Percentiles rank a stretch among this genome's conserved stretches.
Conservation (phyloP, 2,888 invertebrate species). For the Ornithoptera alexandrae region DNA sequence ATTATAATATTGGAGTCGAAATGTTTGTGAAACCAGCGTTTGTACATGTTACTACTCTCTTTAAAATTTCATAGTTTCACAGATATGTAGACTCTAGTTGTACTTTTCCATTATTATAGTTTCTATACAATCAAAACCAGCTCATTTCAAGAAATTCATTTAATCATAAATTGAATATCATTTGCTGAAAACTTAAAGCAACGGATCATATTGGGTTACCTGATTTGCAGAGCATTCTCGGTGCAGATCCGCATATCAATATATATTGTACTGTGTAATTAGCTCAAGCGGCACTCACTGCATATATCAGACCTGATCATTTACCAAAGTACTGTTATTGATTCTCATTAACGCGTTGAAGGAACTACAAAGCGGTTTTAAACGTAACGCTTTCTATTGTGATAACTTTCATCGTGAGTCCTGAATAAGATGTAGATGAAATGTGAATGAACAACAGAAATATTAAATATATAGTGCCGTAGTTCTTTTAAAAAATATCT, state of each 20-base stretch:
- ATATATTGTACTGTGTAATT: slow-evolving; percentile 34
- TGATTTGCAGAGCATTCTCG: slow-evolving; percentile 20
- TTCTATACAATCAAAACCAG: too few species aligned
- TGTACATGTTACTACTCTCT: too few species aligned
- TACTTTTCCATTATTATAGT: too few species aligned
- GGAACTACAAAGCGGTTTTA: slow-evolving; percentile 33
- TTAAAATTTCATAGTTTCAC: too few species aligned
- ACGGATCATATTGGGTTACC: slow-evolving; percentile 14
- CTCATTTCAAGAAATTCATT: not conserved
- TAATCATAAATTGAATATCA: not conserved
- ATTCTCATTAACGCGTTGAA: slow-evolving; percentile 34
- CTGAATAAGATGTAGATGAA: slow-evolving; percentile 7
- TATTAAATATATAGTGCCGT: not conserved
- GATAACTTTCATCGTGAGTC: slow-evolving; percentile 19
- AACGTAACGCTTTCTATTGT: slow-evolving; percentile 32
- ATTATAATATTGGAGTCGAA: too few species aligned
- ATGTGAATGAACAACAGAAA: not conserved
- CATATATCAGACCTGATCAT: slow-evolving; percentile 27
- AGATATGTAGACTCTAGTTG: too few species aligned
- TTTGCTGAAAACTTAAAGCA: slow-evolving; percentile 7
- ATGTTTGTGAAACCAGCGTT: too few species aligned
- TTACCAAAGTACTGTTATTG: slow-evolving; percentile 30
- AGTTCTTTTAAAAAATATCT: not conserved
- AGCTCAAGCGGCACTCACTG: slow-evolving; percentile 34
- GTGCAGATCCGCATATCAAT: slow-evolving; percentile 30